These are phyloP conservation scores for Drosophila mimetica DNA, from an alignment of 2,888 invertebrate genomes.

Conservation along the genomic window DNA sequence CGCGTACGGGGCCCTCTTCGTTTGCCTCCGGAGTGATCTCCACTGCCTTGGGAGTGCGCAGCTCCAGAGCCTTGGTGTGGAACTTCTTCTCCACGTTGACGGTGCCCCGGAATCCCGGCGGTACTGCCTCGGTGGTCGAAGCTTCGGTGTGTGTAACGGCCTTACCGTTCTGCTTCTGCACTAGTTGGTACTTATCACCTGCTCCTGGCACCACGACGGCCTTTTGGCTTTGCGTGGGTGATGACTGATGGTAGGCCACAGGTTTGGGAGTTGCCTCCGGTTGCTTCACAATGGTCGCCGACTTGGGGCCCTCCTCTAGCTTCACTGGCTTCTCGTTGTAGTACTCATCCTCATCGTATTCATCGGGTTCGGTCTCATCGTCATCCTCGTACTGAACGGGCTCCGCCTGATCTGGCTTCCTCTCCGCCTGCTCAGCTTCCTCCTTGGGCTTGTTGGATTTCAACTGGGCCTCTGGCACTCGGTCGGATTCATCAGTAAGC, in stretches of 20 bases:
- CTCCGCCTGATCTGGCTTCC: constrained; percentile 64
- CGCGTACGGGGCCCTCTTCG: constrained; percentile 30
- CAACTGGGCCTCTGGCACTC: constrained; percentile 77
- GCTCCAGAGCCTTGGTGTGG: constrained; percentile 82
- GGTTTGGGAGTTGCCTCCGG: constrained; percentile 42
- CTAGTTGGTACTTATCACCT: constrained; percentile 74
- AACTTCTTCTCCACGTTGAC: constrained; percentile 84
- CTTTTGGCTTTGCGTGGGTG: constrained; percentile 81
- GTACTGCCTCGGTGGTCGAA: constrained; percentile 80
- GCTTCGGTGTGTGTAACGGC: constrained; percentile 68
- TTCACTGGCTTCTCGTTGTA: constrained; percentile 85
- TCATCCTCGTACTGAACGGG: constrained; percentile 86
- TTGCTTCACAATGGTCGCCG: constrained; percentile 40
- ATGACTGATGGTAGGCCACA: constrained; percentile 73
- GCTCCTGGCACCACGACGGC: constrained; percentile 68
- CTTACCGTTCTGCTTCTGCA: constrained; percentile 83
- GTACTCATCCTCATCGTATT: constrained; percentile 87
- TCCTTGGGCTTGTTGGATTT: constrained; percentile 80
- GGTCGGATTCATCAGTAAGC: constrained; percentile 63
- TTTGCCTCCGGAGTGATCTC: constrained; percentile 73
- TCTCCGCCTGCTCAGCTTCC: constrained; percentile 50
- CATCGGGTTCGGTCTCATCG: constrained; percentile 85
- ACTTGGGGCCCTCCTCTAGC: constrained; percentile 62
- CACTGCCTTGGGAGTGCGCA: constrained; percentile 71
- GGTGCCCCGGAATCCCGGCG: constrained; percentile 84